Evolutionary conservation across 2,888 invertebrate genomes (phyloP), one percentile per base, ranked within the genome.

Genomic region (Graphium colonna): DNA sequence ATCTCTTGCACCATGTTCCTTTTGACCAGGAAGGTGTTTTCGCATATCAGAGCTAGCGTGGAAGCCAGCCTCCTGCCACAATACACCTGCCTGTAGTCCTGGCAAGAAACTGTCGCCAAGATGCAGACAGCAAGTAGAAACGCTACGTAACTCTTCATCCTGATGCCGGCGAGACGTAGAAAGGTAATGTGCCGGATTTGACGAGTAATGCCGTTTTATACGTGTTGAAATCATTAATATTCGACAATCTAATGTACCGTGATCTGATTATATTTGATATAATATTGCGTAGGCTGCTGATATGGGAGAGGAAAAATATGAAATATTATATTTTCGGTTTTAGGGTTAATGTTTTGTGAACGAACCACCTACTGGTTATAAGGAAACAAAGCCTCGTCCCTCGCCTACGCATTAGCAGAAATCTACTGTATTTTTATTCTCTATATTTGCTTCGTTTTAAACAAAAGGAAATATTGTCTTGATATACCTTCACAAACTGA

Each of bases 61-160:
- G 36, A 38, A 0, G 67, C 56, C 18, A 70, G 46, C 15, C 53
- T 15, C 10, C 53, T 43, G 7, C 53, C 53, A n/a, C 53, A 53
- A 31, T 53, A 53, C 38, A 49, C 43, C 28, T 53, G 53, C 1
- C 42, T 47, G 26, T 42, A 47, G 10, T 52, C 46, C 1, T 49
- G 57, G 10, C 59, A n/a, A n/a, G n/a, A n/a, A n/a, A n/a, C n/a
- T n/a, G n/a, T n/a, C n/a, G n/a, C n/a, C n/a, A 51, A n/a, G 1
- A 52, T 18, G 8, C 46, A 18, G n/a, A 51, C 13, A 10, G 38
- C 3, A 16, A n/a, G 16, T 36, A 46, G 1, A 3, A 38, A 7
- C 2, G 18, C 13, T 2, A 38, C 38, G 18, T 33, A 36, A 21
- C 13, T 15, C 38, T 46, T 46, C 46, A 46, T 46, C 10, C 4